phyloP scores from a whole-genome alignment of 2,888 invertebrate genomes.

The Drosophila suboccidentalis region DNA sequence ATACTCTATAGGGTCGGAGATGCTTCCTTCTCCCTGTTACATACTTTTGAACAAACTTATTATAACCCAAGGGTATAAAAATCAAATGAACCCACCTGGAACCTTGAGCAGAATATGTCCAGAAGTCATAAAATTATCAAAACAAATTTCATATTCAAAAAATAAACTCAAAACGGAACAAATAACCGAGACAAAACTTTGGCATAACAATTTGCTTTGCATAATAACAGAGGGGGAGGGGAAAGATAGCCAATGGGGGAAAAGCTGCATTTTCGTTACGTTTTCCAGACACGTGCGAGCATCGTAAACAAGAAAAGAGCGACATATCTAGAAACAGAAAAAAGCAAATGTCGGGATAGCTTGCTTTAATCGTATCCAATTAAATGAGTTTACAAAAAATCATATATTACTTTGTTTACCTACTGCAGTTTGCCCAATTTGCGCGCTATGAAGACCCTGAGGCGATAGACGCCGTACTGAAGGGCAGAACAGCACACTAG shows the following conservation, averaged over 20 bases:
- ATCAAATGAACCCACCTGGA: not conserved
- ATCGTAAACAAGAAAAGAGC: slow-evolving; percentile 46
- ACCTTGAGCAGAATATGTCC: slow-evolving; percentile 14
- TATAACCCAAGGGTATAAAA: too few relatives aligned
- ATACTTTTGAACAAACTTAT: too few relatives aligned
- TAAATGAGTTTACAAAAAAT: not conserved
- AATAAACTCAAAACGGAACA: slow-evolving; percentile 23
- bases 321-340: slow-evolving; percentile 2
- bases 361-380: slow-evolving; percentile 21
- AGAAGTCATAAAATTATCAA: slow-evolving; percentile 39
- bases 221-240: slow-evolving; percentile 26
- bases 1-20: too few relatives aligned
- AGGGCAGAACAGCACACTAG: slow-evolving; percentile 19
- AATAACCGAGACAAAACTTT: slow-evolving; percentile 42
- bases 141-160: slow-evolving; percentile 43
- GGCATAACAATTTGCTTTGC: slow-evolving; percentile 60
- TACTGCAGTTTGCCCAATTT: slow-evolving; percentile 36
- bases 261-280: slow-evolving; percentile 42
- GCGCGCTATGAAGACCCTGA: slow-evolving; percentile 45
- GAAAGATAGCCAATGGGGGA: slow-evolving; percentile 9
- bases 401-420: not conserved
- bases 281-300: slow-evolving; percentile 51
- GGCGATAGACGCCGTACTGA: slow-evolving; percentile 54
- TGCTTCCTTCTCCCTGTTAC: too few relatives aligned
- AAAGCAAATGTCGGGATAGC: not conserved